These are phyloP conservation scores for Imbricaverruca yamaguchii DNA, from an alignment of 2,888 invertebrate genomes.

Conservation along the genomic window DNA sequence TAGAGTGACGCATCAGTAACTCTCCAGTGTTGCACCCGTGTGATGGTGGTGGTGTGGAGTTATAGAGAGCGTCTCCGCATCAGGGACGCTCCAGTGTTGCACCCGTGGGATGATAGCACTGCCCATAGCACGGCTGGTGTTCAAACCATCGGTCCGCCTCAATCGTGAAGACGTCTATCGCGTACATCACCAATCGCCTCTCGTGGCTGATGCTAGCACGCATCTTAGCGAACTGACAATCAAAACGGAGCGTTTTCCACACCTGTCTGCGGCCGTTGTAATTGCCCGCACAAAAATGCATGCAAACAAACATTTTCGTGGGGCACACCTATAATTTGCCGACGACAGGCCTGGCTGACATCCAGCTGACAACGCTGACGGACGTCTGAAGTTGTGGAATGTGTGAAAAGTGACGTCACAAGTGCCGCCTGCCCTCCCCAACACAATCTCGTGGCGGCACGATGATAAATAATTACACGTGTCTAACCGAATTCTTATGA, in stretches of 20 bases:
- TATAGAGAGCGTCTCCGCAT: not conserved
- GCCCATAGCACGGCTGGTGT: no score
- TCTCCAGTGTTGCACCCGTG: no score
- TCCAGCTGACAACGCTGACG: not conserved
- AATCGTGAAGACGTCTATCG: no score
- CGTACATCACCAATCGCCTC: no score
- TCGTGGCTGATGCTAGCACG: not conserved
- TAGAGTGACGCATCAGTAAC: no score
- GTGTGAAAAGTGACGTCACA: not conserved
- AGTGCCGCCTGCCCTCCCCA: not conserved
- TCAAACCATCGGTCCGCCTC: no score
- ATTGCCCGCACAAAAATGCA: not conserved
- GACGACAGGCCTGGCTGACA: not conserved
- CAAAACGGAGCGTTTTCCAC: not conserved
- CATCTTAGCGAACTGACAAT: slow-evolving; percentile 5
- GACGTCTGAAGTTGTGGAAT: not conserved
- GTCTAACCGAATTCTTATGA: no score
- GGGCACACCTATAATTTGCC: not conserved
- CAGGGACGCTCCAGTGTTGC: not conserved
- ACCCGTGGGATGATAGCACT: no score
- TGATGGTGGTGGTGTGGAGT: no score
- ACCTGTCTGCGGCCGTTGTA: not conserved
- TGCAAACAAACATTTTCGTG: slow-evolving; percentile 9
- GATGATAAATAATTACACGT: no score
- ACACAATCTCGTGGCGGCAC: not conserved